Conservation (phyloP, 1,140 invertebrate species). For the Bombus balteatus region DNA sequence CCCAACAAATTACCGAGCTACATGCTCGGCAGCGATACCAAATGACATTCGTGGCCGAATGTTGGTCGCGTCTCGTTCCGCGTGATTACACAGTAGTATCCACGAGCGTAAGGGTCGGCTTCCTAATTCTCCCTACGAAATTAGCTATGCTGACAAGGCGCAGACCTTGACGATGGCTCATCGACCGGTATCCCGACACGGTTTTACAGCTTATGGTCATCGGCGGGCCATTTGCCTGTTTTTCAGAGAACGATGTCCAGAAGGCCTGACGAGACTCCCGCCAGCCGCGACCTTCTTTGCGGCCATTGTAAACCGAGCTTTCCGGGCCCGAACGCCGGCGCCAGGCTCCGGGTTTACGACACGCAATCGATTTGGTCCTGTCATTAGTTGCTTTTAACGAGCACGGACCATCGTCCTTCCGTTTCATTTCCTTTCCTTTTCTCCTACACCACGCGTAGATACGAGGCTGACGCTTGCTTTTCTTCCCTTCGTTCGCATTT, state of each 20-base stretch:
- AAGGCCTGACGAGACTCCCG: conserved; percentile 50
- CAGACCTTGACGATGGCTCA: conserved; percentile 33
- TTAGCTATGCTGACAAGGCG: conserved; percentile 40
- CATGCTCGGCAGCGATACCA: conserved; percentile 1
- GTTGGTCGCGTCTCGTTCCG: background rate
- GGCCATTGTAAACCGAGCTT: conserved; percentile 55
- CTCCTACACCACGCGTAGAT: background rate
- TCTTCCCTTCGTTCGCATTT: background rate
- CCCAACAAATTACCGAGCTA: conserved; percentile 27
- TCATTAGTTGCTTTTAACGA: conserved; percentile 69
- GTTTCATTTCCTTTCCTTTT: background rate
- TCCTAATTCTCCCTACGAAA: conserved; percentile 41
- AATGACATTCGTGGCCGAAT: background rate
- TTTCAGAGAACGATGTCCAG: conserved; percentile 50
- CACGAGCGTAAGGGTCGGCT: background rate
- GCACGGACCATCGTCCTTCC: conserved; percentile 32
- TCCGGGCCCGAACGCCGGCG: conserved; percentile 56
- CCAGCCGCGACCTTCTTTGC: conserved; percentile 27
- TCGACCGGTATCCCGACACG: conserved; percentile 41
- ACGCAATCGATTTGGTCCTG: conserved; percentile 68
- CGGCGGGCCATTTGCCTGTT: conserved; percentile 29
- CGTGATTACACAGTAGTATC: conserved; percentile 26
- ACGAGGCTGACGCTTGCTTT: background rate
- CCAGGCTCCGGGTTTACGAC: conserved; percentile 68
- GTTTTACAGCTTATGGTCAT: conserved; percentile 65